These are phyloP conservation scores for Macropus fuliginosus DNA, from an alignment of 2,797 vertebrate species.

Conservation along the genomic window DNA sequence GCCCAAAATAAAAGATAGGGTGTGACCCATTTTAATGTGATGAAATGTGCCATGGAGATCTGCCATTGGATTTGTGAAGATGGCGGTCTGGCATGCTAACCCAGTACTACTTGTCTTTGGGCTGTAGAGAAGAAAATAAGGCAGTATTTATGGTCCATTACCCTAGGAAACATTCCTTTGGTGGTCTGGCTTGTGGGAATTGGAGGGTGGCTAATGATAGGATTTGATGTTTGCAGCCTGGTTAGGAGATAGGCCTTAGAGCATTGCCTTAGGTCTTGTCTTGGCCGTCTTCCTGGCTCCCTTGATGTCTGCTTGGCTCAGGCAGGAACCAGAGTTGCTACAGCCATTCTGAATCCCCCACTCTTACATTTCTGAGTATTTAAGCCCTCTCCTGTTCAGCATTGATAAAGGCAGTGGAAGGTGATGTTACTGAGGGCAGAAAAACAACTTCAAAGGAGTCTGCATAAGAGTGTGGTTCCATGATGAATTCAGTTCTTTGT, in stretches of 20 bases:
- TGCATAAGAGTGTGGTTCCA: not conserved
- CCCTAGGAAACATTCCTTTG: constrained; percentile 64
- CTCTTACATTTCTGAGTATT: constrained; percentile 40
- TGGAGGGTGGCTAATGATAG: not conserved
- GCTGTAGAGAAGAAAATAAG: constrained; percentile 7
- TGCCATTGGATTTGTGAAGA: not conserved
- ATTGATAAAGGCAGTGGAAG: not conserved
- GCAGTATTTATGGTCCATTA: constrained; percentile 17
- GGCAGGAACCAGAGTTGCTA: constrained; percentile 36
- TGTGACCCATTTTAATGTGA: not conserved
- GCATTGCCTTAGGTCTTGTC: constrained; percentile 21
- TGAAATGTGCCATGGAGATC: not conserved
- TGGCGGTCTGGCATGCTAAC: not conserved
- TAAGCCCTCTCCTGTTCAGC: constrained; percentile 43
- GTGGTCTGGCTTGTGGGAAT: not conserved
- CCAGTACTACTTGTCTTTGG: constrained; percentile 1
- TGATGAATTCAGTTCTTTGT: not conserved
- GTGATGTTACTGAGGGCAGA: not conserved
- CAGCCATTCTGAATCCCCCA: constrained; percentile 34
- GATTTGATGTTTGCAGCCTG: constrained; percentile 3
- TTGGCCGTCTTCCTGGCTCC: constrained; percentile 18
- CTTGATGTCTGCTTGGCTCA: constrained; percentile 51
- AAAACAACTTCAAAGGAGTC: not conserved
- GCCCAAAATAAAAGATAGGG: not conserved
- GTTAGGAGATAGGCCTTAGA: constrained; percentile 65